Evolutionary conservation across 2,113 vertebrate genomes (phyloP).

Genomic region (Elephantulus edwardii): DNA sequence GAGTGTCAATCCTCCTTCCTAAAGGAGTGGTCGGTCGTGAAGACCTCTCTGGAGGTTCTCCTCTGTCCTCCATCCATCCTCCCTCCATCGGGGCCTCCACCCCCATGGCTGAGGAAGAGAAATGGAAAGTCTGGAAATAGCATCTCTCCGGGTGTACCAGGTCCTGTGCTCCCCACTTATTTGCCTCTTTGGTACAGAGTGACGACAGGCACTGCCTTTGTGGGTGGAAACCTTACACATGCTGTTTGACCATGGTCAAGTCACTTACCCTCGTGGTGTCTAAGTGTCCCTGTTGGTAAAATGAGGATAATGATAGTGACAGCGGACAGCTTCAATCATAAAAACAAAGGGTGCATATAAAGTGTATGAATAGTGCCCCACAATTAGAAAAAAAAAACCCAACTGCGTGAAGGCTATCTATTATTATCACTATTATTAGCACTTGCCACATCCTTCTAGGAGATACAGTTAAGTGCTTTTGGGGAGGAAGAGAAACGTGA

Average conservation of each 20-base stretch:
- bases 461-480: neutral
- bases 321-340: neutral
- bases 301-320: neutral
- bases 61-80: too few relatives aligned
- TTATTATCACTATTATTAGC: fast-evolving
- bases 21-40: neutral
- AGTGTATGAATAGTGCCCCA: neutral
- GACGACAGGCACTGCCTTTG: neutral
- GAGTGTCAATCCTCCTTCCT: neutral
- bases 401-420: neutral
- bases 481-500: neutral
- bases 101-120: fast-evolving
- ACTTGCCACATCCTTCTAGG: fast-evolving
- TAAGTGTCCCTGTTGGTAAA: neutral
- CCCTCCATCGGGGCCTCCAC: neutral
- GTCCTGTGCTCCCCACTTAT: neutral
- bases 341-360: neutral
- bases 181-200: neutral
- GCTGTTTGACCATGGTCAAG: neutral
- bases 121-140: neutral
- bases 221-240: neutral
- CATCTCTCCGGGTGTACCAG: neutral
- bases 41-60: neutral
- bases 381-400: neutral
- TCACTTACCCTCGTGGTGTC: neutral